A percentile compares a stretch with the other conserved stretches of the same genome.
These are phyloP conservation scores for Trilocha varians DNA, from an alignment of 2,888 invertebrate genomes.

Conservation along the genomic window DNA sequence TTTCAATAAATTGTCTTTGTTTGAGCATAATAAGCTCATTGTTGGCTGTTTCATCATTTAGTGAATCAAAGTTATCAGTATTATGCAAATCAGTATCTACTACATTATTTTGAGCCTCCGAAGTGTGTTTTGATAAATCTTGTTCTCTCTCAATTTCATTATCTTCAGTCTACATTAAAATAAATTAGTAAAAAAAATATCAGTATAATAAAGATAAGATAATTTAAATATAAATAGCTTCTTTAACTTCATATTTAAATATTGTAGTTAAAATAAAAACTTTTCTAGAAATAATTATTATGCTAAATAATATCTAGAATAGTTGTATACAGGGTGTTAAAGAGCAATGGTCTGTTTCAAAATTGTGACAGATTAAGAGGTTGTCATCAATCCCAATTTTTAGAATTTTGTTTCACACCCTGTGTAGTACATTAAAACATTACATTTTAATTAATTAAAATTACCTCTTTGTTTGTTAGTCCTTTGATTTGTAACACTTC, in stretches of 20 bases:
- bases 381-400: too few species aligned
- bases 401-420: too few species aligned
- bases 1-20: slow-evolving; percentile 60
- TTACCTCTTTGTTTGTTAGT: slow-evolving; percentile 74
- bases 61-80: slow-evolving; percentile 42
- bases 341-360: too few species aligned
- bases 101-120: slow-evolving; percentile 37
- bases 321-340: too few species aligned
- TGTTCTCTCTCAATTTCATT: slow-evolving; percentile 48
- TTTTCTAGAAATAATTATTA: too few species aligned
- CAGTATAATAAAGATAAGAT: too few species aligned
- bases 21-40: slow-evolving; percentile 47
- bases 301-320: too few species aligned
- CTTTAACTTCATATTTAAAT: too few species aligned
- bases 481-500: slow-evolving; percentile 83
- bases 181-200: background rate
- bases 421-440: too few species aligned
- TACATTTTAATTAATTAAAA: slow-evolving; percentile 1
- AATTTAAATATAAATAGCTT: too few species aligned
- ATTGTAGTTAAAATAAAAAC: too few species aligned
- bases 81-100: slow-evolving; percentile 43
- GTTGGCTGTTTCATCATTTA: slow-evolving; percentile 40
- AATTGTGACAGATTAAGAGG: too few species aligned
- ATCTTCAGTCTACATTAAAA: slow-evolving; percentile 51
- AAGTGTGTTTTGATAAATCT: slow-evolving; percentile 42